Conservation (phyloP, 2,797 vertebrate genomes). For the Tapirus indicus region DNA sequence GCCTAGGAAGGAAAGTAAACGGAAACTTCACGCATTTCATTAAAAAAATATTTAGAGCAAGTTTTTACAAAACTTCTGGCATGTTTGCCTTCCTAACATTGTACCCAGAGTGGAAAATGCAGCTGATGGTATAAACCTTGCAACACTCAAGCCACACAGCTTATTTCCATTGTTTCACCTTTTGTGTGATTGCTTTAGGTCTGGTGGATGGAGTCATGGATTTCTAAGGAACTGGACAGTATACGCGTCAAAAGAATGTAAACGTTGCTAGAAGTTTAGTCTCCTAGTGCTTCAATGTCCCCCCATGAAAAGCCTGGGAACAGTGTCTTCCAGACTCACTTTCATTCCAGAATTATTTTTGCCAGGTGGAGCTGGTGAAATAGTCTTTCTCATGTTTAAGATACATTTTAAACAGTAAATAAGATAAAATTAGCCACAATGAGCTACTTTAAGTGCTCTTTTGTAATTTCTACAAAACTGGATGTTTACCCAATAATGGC, state of each 20-base stretch:
- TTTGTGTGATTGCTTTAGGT: accelerated
- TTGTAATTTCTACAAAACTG: background rate
- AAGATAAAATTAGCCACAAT: background rate
- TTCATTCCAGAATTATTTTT: background rate
- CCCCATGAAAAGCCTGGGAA: background rate
- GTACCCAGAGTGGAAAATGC: background rate
- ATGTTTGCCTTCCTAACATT: background rate
- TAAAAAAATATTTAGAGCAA: background rate
- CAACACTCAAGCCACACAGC: background rate
- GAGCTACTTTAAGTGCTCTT: background rate
- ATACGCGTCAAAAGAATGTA: background rate
- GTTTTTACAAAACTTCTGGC: constrained; percentile 14
- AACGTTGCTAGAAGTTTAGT: background rate
- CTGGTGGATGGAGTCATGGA: accelerated
- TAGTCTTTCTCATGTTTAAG: background rate
- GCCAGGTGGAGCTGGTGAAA: background rate
- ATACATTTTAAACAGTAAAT: background rate
- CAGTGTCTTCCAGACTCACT: background rate
- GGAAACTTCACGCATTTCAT: background rate
- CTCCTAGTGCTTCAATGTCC: accelerated
- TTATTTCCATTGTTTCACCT: too few species aligned
- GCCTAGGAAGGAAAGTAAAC: background rate
- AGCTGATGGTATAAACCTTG: background rate
- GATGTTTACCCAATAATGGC: background rate
- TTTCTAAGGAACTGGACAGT: background rate